Evolutionary conservation across 2,113 vertebrate species (phyloP), one percentile per base, ranked within the genome.

Genomic region (Orientallactaga bullata): DNA sequence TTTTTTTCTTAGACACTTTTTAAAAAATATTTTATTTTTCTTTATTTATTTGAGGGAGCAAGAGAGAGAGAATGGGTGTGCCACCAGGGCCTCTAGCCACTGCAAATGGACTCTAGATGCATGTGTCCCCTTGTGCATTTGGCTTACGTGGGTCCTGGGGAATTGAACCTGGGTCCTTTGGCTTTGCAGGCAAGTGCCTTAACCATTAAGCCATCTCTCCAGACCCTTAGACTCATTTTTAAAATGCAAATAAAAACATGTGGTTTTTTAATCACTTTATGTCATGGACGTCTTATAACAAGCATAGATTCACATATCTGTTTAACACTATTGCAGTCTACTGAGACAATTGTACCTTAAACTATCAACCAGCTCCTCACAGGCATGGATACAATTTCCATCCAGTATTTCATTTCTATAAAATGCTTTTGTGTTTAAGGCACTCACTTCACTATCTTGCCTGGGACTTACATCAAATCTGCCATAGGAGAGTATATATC

Each of bases 341-440:
- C 65, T 51, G 60, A 73, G 69, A 97, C 68, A 23, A 78, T 74
- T 7, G 2, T n/a, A 82, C 30, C 47, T 89, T 76, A 51, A 76
- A 61, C 65, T 63, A 63, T 60, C 72, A 91, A 4, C 61, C 32
- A 26, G 5, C 63, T 32, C 37, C 39, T 88, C 60, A 35, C 42
- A 47, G 42, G 42, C 69, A 55, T 61, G 47, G 35, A 61, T 15
- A 85, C n/a, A 51, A 1, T 15, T 71, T 69, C 26, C 42, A 78
- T 37, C 32, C 65, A 90, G 55, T 18, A 69, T 90, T 95, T 85
- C 26, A 17, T 88, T 79, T 95, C 84, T 79, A 60, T 32, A 85
- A 68, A 71, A 66, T 42, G 17, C 55, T 93, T 91, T 88, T 20
- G 17, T 82, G 82, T 87, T 89, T 86, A 95, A 93, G 80, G 51